Evolutionary conservation across 2,888 invertebrate genomes (phyloP), one percentile per base, ranked within the genome.

Genomic region (Yponomeuta plumbellus): DNA sequence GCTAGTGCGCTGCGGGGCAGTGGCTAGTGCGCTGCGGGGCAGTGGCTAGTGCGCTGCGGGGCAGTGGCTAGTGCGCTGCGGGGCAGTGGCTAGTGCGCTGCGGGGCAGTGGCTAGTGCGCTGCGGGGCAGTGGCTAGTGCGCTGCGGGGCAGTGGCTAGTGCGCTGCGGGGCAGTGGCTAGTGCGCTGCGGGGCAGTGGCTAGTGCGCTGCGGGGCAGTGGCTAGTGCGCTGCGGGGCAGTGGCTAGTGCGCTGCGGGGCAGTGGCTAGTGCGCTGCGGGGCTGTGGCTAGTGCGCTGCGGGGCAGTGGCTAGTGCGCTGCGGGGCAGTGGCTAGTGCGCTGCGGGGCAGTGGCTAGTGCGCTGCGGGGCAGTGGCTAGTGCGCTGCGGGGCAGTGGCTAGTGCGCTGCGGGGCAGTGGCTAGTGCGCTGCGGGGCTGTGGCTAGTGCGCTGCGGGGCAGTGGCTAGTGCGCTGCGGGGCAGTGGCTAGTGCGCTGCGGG

Each of bases 291-390:
- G 34, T 5, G 26, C 8, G 34, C 34, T n/a, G n/a, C n/a, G n/a
- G 34, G 5, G 0, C 34, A 34, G 26, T 26, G 5, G 5, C 26
- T 26, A 26, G 0, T 84, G 96, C 34, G 94, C 94, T 67, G 95
- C 96, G 0, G 34, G 34, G 5, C 6, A 34, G 34, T 34, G 0
- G 34, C 34, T 8, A 34, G 34, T 5, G 26, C 8, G 34, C 34
- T n/a, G n/a, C n/a, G n/a, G 34, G 5, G 0, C 34, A 34, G 26
- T 26, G 5, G 5, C 26, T 26, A 26, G 0, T 84, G 96, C 34
- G 94, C 94, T 67, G 95, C 96, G 0, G 66, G 88, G 95, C 71
- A 92, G 96, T 77, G 95, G 94, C 77, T 96, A 95, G 96, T 91
- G 92, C 62, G 91, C 92, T 10, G 92, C 92, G 71, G 64, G 67